Percentiles rank a stretch among this genome's conserved stretches.
Conservation (phyloP, 2,888 invertebrate genomes). For the Ophioninae sp. region DNA sequence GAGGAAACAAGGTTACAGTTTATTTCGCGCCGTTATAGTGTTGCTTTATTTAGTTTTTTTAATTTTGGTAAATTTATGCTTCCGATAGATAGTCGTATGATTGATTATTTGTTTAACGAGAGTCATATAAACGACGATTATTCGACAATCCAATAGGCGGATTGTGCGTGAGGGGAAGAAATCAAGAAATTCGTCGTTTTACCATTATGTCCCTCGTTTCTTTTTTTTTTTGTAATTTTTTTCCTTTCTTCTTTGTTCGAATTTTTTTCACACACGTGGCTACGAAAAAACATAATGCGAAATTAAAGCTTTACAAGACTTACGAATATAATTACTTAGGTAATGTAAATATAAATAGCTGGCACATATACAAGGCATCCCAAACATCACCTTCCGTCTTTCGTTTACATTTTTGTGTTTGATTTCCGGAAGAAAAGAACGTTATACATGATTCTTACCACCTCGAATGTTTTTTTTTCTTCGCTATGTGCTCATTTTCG, state of each 20-base stretch:
- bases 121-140: constrained; percentile 51
- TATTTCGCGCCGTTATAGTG: constrained; percentile 51
- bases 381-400: constrained; percentile 73
- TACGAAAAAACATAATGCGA: constrained; percentile 66
- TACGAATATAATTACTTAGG: constrained; percentile 71
- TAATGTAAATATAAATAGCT: constrained; percentile 77
- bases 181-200: constrained; percentile 52
- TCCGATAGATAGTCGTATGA: constrained; percentile 42
- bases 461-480: constrained; percentile 32
- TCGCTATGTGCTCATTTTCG: constrained; percentile 50
- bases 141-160: constrained; percentile 41
- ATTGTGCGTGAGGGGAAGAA: constrained; percentile 42
- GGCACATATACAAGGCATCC: constrained; percentile 79
- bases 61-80: constrained; percentile 46
- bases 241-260: constrained; percentile 19
- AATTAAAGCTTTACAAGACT: constrained; percentile 72
- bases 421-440: constrained; percentile 53
- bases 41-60: constrained; percentile 26
- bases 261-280: constrained; percentile 56
- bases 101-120: constrained; percentile 46
- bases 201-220: constrained; percentile 21
- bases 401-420: constrained; percentile 42
- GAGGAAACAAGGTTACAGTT: constrained; percentile 72
- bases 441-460: constrained; percentile 28
- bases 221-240: constrained; percentile 21